Conservation (phyloP, 2,113 vertebrate genomes). For the Archilochus colubris region DNA sequence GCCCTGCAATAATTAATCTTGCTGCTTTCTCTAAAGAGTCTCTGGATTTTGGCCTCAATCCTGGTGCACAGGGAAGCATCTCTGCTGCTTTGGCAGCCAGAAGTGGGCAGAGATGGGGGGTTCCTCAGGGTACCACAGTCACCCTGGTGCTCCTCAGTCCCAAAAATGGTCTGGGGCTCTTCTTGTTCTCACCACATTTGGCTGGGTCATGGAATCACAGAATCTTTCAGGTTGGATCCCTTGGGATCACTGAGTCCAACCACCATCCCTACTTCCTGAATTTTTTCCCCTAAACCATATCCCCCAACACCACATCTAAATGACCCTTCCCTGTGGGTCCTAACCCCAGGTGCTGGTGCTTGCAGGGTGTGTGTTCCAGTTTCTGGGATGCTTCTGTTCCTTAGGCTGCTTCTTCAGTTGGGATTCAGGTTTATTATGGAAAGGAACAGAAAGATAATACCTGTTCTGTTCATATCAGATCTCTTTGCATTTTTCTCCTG, state of each 20-base stretch:
- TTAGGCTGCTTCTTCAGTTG: background rate
- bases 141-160: background rate
- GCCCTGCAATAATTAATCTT: background rate
- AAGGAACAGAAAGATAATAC: background rate
- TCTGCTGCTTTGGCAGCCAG: background rate
- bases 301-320: background rate
- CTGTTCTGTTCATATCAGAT: background rate
- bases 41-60: background rate
- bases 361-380: background rate
- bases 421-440: background rate
- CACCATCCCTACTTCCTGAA: too few species aligned
- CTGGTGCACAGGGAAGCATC: rapidly evolving
- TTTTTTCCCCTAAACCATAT: too few species aligned
- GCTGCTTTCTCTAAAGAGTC: background rate
- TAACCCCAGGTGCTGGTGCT: too few species aligned
- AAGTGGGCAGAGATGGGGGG: too few species aligned
- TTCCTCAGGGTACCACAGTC: rapidly evolving
- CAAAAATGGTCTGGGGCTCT: too few species aligned
- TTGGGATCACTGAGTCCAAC: too few species aligned
- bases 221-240: too few species aligned
- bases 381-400: background rate
- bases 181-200: background rate
- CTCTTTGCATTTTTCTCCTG: rapidly evolving
- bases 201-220: background rate
- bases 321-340: too few species aligned